These are phyloP conservation scores for Amaurobius ferox DNA, from an alignment of 2,888 invertebrate species.

Conservation along the genomic window DNA sequence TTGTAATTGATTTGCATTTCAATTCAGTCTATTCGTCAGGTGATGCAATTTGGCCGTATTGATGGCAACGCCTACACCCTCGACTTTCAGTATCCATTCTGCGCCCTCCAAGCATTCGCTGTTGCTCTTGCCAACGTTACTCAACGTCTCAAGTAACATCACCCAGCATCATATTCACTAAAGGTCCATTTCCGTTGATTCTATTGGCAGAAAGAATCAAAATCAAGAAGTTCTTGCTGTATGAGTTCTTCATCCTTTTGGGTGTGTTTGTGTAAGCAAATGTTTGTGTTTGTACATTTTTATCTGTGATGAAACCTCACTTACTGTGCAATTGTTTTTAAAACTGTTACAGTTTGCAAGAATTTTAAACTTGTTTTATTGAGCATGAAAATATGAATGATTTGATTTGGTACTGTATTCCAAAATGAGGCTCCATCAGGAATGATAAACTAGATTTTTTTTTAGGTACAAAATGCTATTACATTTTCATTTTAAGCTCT, in stretches of 20 bases:
- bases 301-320: slow-evolving; percentile 12
- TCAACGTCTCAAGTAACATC: slow-evolving; percentile 89
- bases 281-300: background rate
- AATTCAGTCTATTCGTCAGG: slow-evolving; percentile 81
- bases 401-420: too few relatives aligned
- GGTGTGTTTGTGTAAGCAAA: background rate
- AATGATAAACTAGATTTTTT: too few relatives aligned
- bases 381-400: too few relatives aligned
- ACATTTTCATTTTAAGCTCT: too few relatives aligned
- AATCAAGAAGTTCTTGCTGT: background rate
- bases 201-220: slow-evolving; percentile 1
- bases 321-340: background rate
- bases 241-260: background rate
- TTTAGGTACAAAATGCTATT: too few relatives aligned
- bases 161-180: slow-evolving; percentile 22
- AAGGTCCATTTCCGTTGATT: background rate
- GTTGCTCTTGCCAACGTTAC: slow-evolving; percentile 98
- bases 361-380: too few relatives aligned
- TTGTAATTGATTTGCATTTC: background rate
- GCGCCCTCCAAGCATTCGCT: slow-evolving; percentile 98
- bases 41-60: slow-evolving; percentile 99
- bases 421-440: too few relatives aligned
- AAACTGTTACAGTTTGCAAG: background rate
- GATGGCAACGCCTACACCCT: slow-evolving; percentile 99
- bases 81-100: slow-evolving; percentile 99